phyloP scores from a whole-genome alignment of 2,797 vertebrate genomes.

The Hydrocynus forskahlii region DNA sequence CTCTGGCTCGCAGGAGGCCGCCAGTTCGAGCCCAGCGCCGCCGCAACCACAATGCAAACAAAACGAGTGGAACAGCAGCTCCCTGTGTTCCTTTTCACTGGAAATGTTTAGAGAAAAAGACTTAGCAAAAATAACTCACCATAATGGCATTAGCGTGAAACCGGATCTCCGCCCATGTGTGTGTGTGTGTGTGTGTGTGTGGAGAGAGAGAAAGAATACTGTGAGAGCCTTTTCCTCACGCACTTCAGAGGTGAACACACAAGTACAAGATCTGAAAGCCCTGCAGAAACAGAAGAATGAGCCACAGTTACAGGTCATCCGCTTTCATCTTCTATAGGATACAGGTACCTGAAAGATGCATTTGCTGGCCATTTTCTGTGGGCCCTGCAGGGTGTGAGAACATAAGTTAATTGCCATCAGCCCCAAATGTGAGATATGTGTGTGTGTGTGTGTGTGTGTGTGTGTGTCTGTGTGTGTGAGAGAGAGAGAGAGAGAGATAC shows the following conservation, averaged over 20 bases:
- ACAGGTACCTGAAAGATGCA: conserved; percentile 26
- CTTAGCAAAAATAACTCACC: conserved; percentile 77
- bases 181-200: conserved; percentile 42
- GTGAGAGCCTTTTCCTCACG: conserved; percentile 30
- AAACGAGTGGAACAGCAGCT: conserved; percentile 83
- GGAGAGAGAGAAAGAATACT: conserved; percentile 52
- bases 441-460: too few species aligned
- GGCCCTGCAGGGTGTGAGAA: not conserved
- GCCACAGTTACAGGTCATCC: not conserved
- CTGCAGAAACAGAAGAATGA: conserved; percentile 26
- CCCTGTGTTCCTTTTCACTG: conserved; percentile 75
- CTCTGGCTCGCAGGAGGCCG: conserved; percentile 79
- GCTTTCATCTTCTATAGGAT: conserved; percentile 14
- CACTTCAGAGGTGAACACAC: conserved; percentile 14
- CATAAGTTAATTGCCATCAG: not conserved
- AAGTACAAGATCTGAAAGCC: conserved; percentile 17
- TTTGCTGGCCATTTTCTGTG: not conserved
- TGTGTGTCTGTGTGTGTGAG: too few species aligned
- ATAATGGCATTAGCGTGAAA: conserved; percentile 78
- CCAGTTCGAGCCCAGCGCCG: conserved; percentile 78
- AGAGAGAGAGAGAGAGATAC: too few species aligned
- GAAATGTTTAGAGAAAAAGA: conserved; percentile 80
- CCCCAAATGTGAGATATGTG: too few species aligned
- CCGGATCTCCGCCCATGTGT: conserved; percentile 60
- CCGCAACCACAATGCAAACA: conserved; percentile 88